Evolutionary conservation across 2,888 invertebrate genomes (phyloP).

Genomic region (Leptura quadrifasciata): DNA sequence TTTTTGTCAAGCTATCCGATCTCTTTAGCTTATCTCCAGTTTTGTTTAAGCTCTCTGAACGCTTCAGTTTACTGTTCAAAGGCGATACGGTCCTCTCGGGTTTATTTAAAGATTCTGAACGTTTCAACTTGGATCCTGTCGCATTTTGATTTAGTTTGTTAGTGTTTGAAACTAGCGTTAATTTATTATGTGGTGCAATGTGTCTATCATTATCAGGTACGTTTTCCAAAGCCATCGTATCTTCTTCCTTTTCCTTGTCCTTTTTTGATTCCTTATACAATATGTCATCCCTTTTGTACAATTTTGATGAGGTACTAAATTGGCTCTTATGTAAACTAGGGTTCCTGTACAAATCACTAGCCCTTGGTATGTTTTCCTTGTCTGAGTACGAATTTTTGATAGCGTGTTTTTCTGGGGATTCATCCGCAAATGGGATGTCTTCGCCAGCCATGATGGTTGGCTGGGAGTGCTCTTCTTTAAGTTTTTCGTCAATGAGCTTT

Average conservation of each 20-base stretch:
- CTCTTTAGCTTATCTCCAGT: slow-evolving; percentile 76
- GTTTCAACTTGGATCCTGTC: slow-evolving; percentile 74
- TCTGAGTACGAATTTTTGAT: slow-evolving; percentile 62
- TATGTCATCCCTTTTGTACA: slow-evolving; percentile 57
- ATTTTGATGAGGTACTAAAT: slow-evolving; percentile 59
- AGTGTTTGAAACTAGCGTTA: slow-evolving; percentile 52
- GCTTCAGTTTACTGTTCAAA: slow-evolving; percentile 75
- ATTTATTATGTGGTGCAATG: slow-evolving; percentile 62
- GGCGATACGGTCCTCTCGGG: slow-evolving; percentile 74
- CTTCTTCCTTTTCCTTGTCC: slow-evolving; percentile 74
- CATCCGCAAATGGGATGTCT: slow-evolving; percentile 84
- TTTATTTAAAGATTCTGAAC: slow-evolving; percentile 80
- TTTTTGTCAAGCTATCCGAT: slow-evolving; percentile 82
- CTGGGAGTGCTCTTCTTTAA: slow-evolving; percentile 81
- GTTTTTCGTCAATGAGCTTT: slow-evolving; percentile 86
- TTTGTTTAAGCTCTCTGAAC: slow-evolving; percentile 79
- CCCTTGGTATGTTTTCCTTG: slow-evolving; percentile 70
- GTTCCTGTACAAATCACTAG: slow-evolving; percentile 73
- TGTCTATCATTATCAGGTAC: slow-evolving; percentile 71
- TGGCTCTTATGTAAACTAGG: slow-evolving; percentile 76
- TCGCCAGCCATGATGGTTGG: slow-evolving; percentile 72
- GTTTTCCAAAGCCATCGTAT: slow-evolving; percentile 67
- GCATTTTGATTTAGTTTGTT: slow-evolving; percentile 63
- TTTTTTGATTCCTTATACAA: slow-evolving; percentile 72
- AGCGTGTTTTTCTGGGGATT: slow-evolving; percentile 77